Base-by-base conservation (phyloP, 1,140 invertebrate genomes). In the Aphidius ervi region DNA sequence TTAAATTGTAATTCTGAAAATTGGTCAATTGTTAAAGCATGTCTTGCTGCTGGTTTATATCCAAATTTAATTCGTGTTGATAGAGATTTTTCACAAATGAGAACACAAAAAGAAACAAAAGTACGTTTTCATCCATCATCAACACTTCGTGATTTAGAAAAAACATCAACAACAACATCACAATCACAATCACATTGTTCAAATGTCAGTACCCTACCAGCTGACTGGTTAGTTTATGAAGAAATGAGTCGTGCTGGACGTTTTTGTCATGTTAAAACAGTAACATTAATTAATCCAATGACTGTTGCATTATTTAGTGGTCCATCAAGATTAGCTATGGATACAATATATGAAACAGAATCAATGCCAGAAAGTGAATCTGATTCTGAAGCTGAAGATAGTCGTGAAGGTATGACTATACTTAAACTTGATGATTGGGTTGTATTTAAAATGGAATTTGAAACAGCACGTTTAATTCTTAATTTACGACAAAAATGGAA, bases 11-110 rank as follows among this genome's bases (percentile, higher is more conserved):
- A 95, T 78, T 93, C 94, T 1, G 88, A 91, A 68, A 93, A 91
- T 75, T 97, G 94, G 94, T 86, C 91, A 10, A 84, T 96, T 9
- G 89, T 98, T 0, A 98, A 97, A 77, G 94, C 93, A 4, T 91
- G 92, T 5, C 72, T 98, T 5, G 86, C 88, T 53, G 89, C 88
- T 39, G 94, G 94, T 4, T 80, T 92, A 39, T 97, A 96, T 81
- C 94, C 95, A 1, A 93, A 94, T 69, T 76, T 97, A 37, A 90
- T 92, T 47, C 81, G 88, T 46, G 81, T 87, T 7, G 86, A 88
- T 68, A 68, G 84, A 41, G 81, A 85, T 56, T 81, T 83, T 58
- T 73, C 72, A 45, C 81, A 82, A 58, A 67, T 87, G 5, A 76
- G 84, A 63, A 85, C 86, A n/a, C 82, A 84, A 85, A 87, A 75